Base-by-base conservation (phyloP, 2,797 vertebrate genomes). In the Cyclopterus lumpus region DNA sequence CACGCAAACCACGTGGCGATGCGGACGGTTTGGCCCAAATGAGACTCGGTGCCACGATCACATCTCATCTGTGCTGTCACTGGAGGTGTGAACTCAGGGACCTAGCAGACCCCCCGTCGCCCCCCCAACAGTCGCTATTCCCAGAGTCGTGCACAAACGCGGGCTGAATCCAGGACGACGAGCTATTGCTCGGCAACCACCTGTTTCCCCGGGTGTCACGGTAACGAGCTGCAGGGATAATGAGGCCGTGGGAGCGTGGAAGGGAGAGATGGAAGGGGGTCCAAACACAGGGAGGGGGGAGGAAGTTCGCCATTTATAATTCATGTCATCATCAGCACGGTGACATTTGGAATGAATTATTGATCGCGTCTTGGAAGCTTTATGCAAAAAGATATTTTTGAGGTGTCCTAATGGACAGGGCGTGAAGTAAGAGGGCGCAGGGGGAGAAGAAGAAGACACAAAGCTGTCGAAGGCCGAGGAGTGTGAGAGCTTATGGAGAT, bases 271-370 rank as follows among this genome's bases (percentile, higher is more conserved):
- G 51, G 73, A 49, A 80, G 89, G 83, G 83, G 80, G 83, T 88
- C 87, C 84, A 90, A 91, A 90, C 82, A 86, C 87, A 90, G 89
- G 81, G 73, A 85, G 15, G 75, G 81, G 88, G 38, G 85, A 89
- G 87, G 90, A 90, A 80, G 88, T 71, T 81, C 49, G 44, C 80
- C 84, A 94, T 96, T 92, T 94, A 96, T 95, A 94, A 95, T 96
- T 95, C 92, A 96, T 94, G 86, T 76, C 86, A 96, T 94, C 93
- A 95, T 95, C 91, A 94, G 91, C 85, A 75, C 90, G 81, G 89
- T 93, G 92, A 90, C 89, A 86, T 93, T 93, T 92, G 88, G 85
- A 74, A 95, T 96, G 91, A 96, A 96, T 95, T 94, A 96, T 95
- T 94, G 89, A 96, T 95, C 48, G 30, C 10, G 61, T 89, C 90